These are phyloP conservation scores for Microhierax caerulescens DNA, from an alignment of 2,797 vertebrate species.

Conservation along the genomic window DNA sequence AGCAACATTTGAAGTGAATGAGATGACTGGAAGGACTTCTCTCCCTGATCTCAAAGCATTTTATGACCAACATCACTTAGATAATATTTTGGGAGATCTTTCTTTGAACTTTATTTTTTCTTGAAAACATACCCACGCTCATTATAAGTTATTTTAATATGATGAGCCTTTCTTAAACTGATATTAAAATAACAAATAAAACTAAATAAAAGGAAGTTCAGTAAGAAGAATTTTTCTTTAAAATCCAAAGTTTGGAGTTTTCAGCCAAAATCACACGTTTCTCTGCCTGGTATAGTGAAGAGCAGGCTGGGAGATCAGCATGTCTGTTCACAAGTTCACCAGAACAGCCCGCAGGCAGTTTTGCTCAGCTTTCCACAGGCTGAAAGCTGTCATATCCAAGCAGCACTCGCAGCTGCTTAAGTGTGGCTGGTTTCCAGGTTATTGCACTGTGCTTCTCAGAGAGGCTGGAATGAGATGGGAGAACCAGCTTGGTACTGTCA, in stretches of 20 bases:
- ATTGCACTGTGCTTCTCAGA: neutral
- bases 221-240: neutral
- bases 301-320: neutral
- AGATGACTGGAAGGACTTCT: neutral
- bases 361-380: neutral
- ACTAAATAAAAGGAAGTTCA: neutral
- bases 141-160: neutral
- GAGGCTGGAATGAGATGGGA: neutral
- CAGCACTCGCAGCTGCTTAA: neutral
- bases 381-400: neutral
- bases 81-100: neutral
- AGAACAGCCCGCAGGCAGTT: neutral
- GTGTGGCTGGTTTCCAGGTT: neutral
- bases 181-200: neutral
- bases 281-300: neutral
- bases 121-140: neutral
- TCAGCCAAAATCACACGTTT: neutral
- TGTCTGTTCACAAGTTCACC: neutral
- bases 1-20: neutral
- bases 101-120: neutral
- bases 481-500: neutral
- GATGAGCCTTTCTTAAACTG: neutral
- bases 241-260: neutral
- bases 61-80: neutral
- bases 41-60: neutral